Evolutionary conservation across 2,113 vertebrate species (phyloP), one percentile per base, ranked within the genome.

Genomic region (Petromus typicus): DNA sequence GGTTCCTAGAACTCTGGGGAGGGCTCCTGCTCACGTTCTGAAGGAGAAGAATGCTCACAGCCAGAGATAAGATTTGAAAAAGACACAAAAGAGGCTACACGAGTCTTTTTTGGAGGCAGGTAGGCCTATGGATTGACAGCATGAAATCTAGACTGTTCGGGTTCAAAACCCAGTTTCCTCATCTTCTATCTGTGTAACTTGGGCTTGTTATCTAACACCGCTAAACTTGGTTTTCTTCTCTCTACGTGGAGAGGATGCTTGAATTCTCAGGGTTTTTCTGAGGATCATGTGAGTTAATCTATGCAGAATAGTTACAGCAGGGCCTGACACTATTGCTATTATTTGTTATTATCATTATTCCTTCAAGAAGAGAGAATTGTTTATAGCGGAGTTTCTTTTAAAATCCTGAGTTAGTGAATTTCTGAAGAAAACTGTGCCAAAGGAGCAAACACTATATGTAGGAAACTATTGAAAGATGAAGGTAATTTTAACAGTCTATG

Each of bases 331-430:
- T 25, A 6, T 79, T 78, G 10, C 82, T 57, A 81, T 45, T 64
- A 4, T 85, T 57, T 80, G 30, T 7, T 86, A 10, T 48, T 16
- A 2, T 56, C 13, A 18, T 89, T 93, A 37, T 51, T 90, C 59
- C n/a, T 96, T 43, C 16, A 81, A 34, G 45, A 86, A 54, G 37
- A 82, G 25, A 17, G 14, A 79, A 81, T 84, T 85, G 79, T 63
- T 59, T 59, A 71, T 30, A 57, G 56, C 81, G 91, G 54, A 40
- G 37, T 91, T 90, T 95, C 75, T 85, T 76, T 30, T 66, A 27
- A 40, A 87, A 91, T 71, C 54, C 54, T 51, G 51, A 76, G 61
- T 93, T 80, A 75, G 57, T n/a, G 71, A n/a, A 16, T 91, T 95
- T 89, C 67, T 95, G 78, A 93, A 85, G 75, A 93, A 96, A 92